phyloP scores from a whole-genome alignment of 2,888 invertebrate genomes.

The Bimastos eiseni region DNA sequence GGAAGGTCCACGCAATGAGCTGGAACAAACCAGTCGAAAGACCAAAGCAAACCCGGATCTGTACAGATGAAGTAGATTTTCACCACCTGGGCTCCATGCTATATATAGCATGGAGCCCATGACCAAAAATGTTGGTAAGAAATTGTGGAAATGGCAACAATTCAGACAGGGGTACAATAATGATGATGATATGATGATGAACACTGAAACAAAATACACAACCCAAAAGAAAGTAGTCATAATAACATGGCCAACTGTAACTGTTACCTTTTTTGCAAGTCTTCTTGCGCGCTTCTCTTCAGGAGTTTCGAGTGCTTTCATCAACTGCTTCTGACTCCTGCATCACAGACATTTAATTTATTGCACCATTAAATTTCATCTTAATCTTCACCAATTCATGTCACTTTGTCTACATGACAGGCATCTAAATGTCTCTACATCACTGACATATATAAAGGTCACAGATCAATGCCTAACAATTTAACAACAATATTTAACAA shows the following conservation, averaged over 20 bases:
- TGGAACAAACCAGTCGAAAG: no score
- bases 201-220: neutral
- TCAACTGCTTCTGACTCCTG: constrained; percentile 58
- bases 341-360: neutral
- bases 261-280: constrained; percentile 75
- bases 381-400: neutral
- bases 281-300: constrained; percentile 87
- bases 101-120: no score
- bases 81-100: no score
- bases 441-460: neutral
- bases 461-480: no score
- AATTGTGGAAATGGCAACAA: constrained; percentile 14
- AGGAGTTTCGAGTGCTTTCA: constrained; percentile 88
- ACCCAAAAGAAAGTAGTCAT: neutral
- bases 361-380: neutral
- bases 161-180: neutral
- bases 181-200: neutral
- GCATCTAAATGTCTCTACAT: neutral
- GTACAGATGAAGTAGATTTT: no score
- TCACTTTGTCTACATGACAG: neutral
- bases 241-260: neutral
- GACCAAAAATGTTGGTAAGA: neutral
- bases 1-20: no score
- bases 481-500: no score
- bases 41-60: no score